phyloP scores from a whole-genome alignment of 2,113 vertebrate species.

The Chlamydotis undulata region DNA sequence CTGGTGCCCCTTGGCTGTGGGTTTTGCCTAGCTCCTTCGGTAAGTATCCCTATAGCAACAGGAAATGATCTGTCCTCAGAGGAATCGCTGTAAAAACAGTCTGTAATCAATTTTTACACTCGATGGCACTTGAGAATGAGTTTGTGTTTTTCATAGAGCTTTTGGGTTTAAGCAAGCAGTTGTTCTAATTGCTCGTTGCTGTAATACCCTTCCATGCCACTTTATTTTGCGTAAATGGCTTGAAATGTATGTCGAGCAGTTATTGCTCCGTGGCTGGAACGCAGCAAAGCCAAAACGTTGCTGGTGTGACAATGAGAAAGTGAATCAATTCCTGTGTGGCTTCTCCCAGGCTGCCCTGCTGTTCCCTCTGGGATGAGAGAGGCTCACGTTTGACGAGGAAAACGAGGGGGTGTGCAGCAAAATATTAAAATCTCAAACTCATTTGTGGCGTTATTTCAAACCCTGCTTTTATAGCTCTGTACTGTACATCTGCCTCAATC shows the following conservation, averaged over 20 bases:
- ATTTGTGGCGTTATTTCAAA: background rate
- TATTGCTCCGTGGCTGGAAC: background rate
- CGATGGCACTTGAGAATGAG: background rate
- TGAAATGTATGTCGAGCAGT: background rate
- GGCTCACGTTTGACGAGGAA: rapidly evolving
- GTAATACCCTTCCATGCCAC: background rate
- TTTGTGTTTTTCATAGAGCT: background rate
- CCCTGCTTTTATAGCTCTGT: background rate
- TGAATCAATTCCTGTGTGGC: background rate
- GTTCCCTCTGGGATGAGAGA: background rate
- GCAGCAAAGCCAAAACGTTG: background rate
- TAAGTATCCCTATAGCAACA: background rate
- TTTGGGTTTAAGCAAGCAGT: background rate
- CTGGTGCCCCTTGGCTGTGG: background rate
- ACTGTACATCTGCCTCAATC: background rate
- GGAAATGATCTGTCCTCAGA: background rate
- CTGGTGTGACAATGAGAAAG: background rate
- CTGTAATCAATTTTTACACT: background rate
- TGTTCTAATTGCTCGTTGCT: background rate
- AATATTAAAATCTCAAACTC: background rate
- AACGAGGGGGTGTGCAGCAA: background rate
- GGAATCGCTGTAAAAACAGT: background rate
- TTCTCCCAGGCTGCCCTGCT: background rate
- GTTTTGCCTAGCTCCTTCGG: background rate
- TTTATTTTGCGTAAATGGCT: background rate